Evolutionary conservation across 2,888 invertebrate genomes (phyloP).

Genomic region (Hoplodrina ambigua): DNA sequence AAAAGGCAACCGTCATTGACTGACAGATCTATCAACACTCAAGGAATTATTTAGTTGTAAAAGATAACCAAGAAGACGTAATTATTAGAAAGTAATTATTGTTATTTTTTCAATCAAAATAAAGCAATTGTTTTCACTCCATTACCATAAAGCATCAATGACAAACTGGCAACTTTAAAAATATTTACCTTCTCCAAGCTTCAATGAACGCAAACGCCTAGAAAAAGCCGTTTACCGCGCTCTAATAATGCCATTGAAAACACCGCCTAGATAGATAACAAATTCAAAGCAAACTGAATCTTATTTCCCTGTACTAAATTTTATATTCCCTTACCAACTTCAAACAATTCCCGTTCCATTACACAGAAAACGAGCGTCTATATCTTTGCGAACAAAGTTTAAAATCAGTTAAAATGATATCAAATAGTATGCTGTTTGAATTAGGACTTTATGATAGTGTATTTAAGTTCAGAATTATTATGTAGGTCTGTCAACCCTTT

Average conservation of each 20-base stretch:
- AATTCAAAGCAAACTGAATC: constrained; percentile 53
- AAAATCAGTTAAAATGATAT: constrained; percentile 59
- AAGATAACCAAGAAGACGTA: too few species aligned
- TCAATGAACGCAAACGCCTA: constrained; percentile 63
- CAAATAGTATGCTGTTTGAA: constrained; percentile 29
- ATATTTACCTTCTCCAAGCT: constrained; percentile 59
- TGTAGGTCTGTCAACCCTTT: constrained; percentile 33
- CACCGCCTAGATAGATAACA: constrained; percentile 47
- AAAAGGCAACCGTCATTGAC: too few species aligned
- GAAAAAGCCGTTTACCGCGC: constrained; percentile 62
- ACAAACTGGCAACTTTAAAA: constrained; percentile 45
- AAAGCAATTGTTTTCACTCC: constrained; percentile 15
- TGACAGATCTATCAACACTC: too few species aligned
- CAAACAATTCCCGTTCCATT: constrained; percentile 49
- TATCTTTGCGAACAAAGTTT: constrained; percentile 53
- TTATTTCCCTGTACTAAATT: constrained; percentile 33
- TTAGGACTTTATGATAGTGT: constrained; percentile 43
- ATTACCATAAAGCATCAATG: constrained; percentile 27
- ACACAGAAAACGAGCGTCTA: constrained; percentile 58
- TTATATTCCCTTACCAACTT: constrained; percentile 30
- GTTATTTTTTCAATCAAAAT: neutral
- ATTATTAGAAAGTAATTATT: too few species aligned
- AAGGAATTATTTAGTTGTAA: too few species aligned
- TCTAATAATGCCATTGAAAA: constrained; percentile 65
- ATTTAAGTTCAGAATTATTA: constrained; percentile 43